These are phyloP conservation scores for Sibirionetta formosa DNA, from an alignment of 2,797 vertebrate genomes.

Conservation along the genomic window DNA sequence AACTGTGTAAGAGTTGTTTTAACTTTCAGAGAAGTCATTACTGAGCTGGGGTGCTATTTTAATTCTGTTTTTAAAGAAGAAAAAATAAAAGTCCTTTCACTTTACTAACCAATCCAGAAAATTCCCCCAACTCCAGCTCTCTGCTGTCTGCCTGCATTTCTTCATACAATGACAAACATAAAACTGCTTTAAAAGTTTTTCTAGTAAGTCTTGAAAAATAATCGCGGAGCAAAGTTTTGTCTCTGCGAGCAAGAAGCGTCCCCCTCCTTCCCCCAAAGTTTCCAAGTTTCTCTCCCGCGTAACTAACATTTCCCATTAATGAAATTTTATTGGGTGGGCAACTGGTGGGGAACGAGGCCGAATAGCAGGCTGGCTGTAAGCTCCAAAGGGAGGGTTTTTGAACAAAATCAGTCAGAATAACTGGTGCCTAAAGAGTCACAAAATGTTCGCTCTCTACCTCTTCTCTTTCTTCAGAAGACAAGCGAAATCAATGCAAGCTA, in stretches of 20 bases:
- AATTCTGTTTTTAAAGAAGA: constrained; percentile 6
- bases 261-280: not conserved
- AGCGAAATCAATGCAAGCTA: not conserved
- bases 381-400: not conserved
- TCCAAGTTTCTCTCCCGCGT: not conserved
- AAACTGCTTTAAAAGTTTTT: not conserved
- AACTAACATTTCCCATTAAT: not conserved
- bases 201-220: not conserved
- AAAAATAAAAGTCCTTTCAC: not conserved
- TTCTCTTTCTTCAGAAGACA: not conserved
- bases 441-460: not conserved
- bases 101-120: not conserved
- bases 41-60: not conserved
- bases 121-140: not conserved
- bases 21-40: constrained; percentile 47
- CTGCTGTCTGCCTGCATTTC: not conserved
- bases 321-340: constrained; percentile 13
- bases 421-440: not conserved
- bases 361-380: not conserved
- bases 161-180: not conserved
- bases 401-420: not conserved
- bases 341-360: not conserved
- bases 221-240: not conserved
- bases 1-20: not conserved
- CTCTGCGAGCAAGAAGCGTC: not conserved